Percentiles rank a stretch among this genome's conserved stretches.
Evolutionary conservation across 2,113 vertebrate genomes (phyloP).

Genomic region (Pelecanus crispus): DNA sequence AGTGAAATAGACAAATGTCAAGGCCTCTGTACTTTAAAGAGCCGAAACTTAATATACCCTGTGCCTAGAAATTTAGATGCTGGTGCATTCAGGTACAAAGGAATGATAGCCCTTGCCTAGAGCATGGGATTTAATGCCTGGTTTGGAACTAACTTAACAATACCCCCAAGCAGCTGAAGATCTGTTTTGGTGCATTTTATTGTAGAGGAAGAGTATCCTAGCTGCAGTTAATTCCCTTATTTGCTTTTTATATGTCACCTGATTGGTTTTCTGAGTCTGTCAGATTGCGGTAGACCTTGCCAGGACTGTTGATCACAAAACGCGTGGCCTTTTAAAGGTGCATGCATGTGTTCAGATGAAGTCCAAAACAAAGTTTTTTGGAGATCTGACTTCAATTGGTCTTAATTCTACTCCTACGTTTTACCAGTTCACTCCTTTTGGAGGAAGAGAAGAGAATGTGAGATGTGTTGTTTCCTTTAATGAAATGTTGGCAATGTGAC

Average conservation of each 20-base stretch:
- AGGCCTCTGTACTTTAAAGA: not conserved
- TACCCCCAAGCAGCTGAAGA: not conserved
- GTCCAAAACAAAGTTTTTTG: not conserved
- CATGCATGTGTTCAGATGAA: not conserved
- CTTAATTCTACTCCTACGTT: not conserved
- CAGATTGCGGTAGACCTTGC: not conserved
- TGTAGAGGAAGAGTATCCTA: not conserved
- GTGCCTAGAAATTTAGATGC: not conserved
- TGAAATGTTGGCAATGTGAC: not conserved
- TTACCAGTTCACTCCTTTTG: not conserved
- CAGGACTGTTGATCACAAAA: not conserved
- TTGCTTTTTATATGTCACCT: not conserved
- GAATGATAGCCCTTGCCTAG: not conserved
- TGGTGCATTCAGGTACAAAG: not conserved
- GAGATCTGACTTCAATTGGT: not conserved
- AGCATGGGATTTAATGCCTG: not conserved
- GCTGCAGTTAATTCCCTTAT: not conserved
- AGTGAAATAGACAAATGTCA: not conserved
- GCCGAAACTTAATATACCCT: not conserved
- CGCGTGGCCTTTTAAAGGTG: not conserved
- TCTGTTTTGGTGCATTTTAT: not conserved
- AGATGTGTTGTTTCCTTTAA: not conserved
- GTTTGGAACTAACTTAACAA: not conserved
- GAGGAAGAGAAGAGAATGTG: not conserved
- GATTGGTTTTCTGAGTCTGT: not conserved